Base-by-base conservation (phyloP, 2,113 vertebrate genomes). In the Vimba vimba region DNA sequence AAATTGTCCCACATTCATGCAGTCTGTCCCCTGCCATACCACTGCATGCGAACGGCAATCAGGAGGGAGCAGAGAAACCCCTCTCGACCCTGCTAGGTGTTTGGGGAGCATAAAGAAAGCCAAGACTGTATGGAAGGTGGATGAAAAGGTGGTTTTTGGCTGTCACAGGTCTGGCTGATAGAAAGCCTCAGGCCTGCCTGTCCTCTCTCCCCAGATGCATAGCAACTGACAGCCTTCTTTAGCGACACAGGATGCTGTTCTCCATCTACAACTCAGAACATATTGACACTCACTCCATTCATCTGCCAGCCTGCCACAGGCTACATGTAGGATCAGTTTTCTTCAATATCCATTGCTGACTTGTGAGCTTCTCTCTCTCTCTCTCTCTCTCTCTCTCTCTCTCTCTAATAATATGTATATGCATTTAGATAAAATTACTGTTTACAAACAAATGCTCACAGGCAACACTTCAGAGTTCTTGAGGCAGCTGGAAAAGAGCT, bases 141-240 rank as follows among this genome's bases (percentile, higher is more conserved):
- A 69, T 55, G 43, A 79, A 71, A 79, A 59, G 50, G 50, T 57
- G 52, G 1, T 33, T 82, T 81, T 81, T 64, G 79, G 9, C 79
- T 66, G 62, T 82, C 62, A 88, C 78, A 36, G 74, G 84, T 69
- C 79, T 83, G 62, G 39, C 74, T 55, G 80, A 73, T 69, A 45
- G 36, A 62, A 74, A 83, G 87, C 88, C 87, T 80, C 62, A 77
- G 87, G 85, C 82, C 50, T 45, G 80, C 81, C 84, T 77, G 57
- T 85, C 50, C 57, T 78, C 50, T 86, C 71, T 73, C 85, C 59
- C 47, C 21, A 62, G 50, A 57, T 75, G 77, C 39, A 80, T 85
- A 86, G 60, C 81, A 77, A 82, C 78, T 89, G 88, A 89, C 88
- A 89, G 77, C 21, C 73, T 86, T 85, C 78, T 85, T 82, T 85